These are phyloP conservation scores for Norana najaformis DNA, from an alignment of 2,888 invertebrate genomes.

Conservation along the genomic window DNA sequence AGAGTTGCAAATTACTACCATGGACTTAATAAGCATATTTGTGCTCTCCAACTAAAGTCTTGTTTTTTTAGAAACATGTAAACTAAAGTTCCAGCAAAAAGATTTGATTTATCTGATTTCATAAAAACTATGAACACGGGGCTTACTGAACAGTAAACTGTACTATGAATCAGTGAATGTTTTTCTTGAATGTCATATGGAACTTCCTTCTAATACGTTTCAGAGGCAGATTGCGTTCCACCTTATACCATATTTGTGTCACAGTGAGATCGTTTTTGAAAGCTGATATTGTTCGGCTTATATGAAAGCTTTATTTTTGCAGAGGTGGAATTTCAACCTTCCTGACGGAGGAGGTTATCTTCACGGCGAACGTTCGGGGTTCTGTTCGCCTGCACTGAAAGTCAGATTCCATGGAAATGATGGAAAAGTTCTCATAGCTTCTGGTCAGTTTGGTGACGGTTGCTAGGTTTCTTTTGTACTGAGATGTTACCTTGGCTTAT, in stretches of 20 bases:
- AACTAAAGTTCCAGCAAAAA: not conserved
- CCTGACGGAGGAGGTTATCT: constrained; percentile 86
- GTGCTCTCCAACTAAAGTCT: not conserved
- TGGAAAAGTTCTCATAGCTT: constrained; percentile 69
- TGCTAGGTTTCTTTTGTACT: not conserved
- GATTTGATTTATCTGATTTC: not conserved
- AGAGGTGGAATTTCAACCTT: constrained; percentile 77
- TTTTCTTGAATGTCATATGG: no score
- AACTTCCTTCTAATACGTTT: no score
- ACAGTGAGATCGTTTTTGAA: not conserved
- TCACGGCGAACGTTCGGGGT: constrained; percentile 74
- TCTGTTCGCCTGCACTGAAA: constrained; percentile 78
- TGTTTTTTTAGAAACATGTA: not conserved
- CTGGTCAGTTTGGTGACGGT: constrained; percentile 35
- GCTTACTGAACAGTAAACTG: no score
- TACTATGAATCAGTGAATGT: no score
- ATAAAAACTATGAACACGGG: not conserved
- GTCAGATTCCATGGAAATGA: constrained; percentile 80
- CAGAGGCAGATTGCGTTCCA: no score
- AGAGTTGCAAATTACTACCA: no score
- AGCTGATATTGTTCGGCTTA: not conserved
- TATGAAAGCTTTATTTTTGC: not conserved
- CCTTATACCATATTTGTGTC: no score
- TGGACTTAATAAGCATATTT: not conserved
- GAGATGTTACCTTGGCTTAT: no score